Conservation (phyloP, 2,888 invertebrate species). For the Drosophila phalerata region DNA sequence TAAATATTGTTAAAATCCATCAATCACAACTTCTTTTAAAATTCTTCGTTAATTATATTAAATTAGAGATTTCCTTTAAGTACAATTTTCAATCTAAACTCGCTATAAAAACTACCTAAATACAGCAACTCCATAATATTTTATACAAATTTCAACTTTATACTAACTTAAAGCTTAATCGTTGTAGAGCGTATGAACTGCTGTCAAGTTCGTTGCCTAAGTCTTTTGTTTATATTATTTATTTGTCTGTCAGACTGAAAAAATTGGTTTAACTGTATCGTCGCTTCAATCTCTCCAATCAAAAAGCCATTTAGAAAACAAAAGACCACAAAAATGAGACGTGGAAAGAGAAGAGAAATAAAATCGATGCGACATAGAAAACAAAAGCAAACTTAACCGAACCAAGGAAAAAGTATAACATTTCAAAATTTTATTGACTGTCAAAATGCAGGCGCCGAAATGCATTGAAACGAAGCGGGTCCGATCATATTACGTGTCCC, state of each 20-base stretch:
- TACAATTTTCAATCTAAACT: not conserved
- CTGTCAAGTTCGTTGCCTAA: constrained; percentile 69
- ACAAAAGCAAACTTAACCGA: constrained; percentile 15
- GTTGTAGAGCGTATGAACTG: not conserved
- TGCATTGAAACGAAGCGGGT: constrained; percentile 55
- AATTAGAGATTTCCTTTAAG: not conserved
- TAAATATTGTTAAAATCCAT: no score
- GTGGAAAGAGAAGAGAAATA: constrained; percentile 38
- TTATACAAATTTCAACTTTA: not conserved
- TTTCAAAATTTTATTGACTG: constrained; percentile 82
- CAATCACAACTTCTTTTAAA: no score
- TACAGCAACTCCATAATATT: not conserved
- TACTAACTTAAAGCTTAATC: constrained; percentile 16
- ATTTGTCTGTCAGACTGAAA: constrained; percentile 71
- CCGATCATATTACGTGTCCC: constrained; percentile 59
- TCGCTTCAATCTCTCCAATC: constrained; percentile 76
- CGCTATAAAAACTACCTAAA: not conserved
- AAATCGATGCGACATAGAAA: constrained; percentile 65
- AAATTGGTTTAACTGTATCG: constrained; percentile 77
- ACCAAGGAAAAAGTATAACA: constrained; percentile 71
- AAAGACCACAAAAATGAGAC: constrained; percentile 27
- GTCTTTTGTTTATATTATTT: constrained; percentile 64
- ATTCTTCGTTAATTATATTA: not conserved
- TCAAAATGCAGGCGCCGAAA: constrained; percentile 77
- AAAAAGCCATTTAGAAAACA: constrained; percentile 77